Evolutionary conservation across 1,140 invertebrate genomes (phyloP).

Genomic region (Samia ricini): DNA sequence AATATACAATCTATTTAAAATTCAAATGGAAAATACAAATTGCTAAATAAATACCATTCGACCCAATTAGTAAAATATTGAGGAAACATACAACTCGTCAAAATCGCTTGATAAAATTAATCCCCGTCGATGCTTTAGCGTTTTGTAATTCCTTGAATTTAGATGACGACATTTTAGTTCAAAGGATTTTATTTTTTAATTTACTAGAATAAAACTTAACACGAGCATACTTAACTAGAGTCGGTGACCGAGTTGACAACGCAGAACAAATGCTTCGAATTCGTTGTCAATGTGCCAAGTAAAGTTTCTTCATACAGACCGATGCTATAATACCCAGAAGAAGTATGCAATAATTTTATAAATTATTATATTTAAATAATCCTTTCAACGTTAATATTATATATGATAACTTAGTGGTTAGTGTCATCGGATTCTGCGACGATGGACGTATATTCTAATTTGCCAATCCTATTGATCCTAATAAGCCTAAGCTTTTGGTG

Average conservation of each 20-base stretch:
- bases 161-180: background rate
- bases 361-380: too few species aligned
- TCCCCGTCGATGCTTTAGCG: background rate
- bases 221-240: conserved; percentile 18
- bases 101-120: background rate
- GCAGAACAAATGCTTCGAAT: conserved; percentile 46
- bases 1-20: background rate
- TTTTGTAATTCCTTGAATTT: background rate
- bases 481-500: too few species aligned
- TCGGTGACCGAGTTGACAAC: conserved; percentile 53
- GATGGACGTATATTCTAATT: too few species aligned
- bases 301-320: too few species aligned
- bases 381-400: too few species aligned
- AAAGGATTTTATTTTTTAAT: background rate
- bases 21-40: background rate
- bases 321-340: too few species aligned
- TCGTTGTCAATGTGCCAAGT: conserved; percentile 62
- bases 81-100: background rate
- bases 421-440: too few species aligned
- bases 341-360: too few species aligned
- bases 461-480: too few species aligned
- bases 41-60: background rate
- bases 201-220: background rate
- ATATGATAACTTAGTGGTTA: too few species aligned
- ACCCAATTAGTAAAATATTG: background rate